A percentile compares a stretch with the other conserved stretches of the same genome.
phyloP scores from a whole-genome alignment of 2,888 invertebrate genomes.

The Drosophila monieri region DNA sequence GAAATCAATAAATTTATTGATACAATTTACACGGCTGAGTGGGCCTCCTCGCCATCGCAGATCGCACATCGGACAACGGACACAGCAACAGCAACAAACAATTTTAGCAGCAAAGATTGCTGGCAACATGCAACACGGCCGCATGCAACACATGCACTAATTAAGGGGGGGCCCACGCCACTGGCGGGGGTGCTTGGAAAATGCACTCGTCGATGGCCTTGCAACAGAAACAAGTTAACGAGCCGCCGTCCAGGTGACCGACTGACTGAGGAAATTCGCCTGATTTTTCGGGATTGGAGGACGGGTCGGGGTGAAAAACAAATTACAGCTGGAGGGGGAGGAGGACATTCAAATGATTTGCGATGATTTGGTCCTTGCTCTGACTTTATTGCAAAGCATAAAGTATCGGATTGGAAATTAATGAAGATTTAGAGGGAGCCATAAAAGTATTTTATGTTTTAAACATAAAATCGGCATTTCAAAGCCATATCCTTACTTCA shows the following conservation, averaged over 20 bases:
- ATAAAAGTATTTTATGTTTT: background rate
- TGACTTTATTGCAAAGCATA: constrained; percentile 17
- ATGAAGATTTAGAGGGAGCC: background rate
- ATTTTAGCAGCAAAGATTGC: constrained; percentile 21
- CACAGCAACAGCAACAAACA: constrained; percentile 13
- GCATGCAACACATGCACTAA: constrained; percentile 58
- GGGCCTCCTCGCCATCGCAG: constrained; percentile 32
- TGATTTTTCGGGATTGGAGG: constrained; percentile 1
- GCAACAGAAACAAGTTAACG: constrained; percentile 44
- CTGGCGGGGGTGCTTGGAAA: constrained; percentile 33
- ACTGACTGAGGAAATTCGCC: constrained; percentile 42
- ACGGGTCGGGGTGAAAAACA: constrained; percentile 2
- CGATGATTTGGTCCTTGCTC: constrained; percentile 22
- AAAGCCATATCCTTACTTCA: background rate
- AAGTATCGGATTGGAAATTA: background rate
- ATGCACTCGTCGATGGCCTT: constrained; percentile 34
- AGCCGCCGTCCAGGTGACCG: constrained; percentile 44
- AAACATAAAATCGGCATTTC: background rate
- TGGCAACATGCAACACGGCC: constrained; percentile 50
- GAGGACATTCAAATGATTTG: constrained; percentile 18
- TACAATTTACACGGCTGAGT: constrained; percentile 67
- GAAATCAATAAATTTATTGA: constrained; percentile 80
- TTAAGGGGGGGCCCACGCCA: constrained; percentile 52
- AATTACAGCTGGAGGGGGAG: constrained; percentile 21
- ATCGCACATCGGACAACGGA: background rate